phyloP scores from a whole-genome alignment of 2,113 vertebrate genomes.

The Australoheros scitulus region DNA sequence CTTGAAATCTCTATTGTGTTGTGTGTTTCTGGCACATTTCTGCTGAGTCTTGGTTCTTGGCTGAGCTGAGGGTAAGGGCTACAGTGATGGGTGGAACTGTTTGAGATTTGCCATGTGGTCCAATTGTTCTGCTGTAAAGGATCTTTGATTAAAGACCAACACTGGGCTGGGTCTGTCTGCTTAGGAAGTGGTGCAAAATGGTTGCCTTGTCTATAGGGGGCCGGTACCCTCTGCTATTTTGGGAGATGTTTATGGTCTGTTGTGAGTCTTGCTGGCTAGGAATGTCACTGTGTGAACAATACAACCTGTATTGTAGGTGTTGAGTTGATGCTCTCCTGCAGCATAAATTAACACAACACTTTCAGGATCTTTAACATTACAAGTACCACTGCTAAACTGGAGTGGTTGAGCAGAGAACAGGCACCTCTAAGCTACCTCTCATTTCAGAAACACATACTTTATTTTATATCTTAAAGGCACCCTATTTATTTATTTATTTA shows the following conservation, averaged over 20 bases:
- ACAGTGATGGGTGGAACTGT: slow-evolving; percentile 54
- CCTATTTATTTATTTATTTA: no score
- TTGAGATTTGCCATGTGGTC: slow-evolving; percentile 63
- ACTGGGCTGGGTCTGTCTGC: slow-evolving; percentile 73
- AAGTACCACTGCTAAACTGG: background rate
- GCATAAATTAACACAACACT: background rate
- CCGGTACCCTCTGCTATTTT: slow-evolving; percentile 69
- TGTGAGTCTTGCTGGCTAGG: slow-evolving; percentile 45
- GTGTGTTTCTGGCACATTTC: slow-evolving; percentile 45
- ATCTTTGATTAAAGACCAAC: slow-evolving; percentile 73
- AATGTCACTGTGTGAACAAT: slow-evolving; percentile 41
- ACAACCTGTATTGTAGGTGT: slow-evolving; percentile 1
- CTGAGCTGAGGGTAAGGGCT: slow-evolving; percentile 33
- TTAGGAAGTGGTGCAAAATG: slow-evolving; percentile 72
- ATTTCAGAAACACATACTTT: background rate
- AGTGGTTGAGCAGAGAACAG: no score
- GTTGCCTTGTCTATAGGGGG: slow-evolving; percentile 69
- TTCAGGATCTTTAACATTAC: background rate
- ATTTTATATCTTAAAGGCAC: background rate
- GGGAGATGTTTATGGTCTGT: slow-evolving; percentile 59
- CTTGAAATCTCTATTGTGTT: slow-evolving; percentile 42
- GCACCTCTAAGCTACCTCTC: background rate
- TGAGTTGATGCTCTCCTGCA: background rate
- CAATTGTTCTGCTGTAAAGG: slow-evolving; percentile 78
- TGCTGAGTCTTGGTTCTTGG: slow-evolving; percentile 47